A percentile compares a stretch with the other conserved stretches of the same genome.
phyloP scores from a whole-genome alignment of 2,797 vertebrate genomes.

The Phrynocephalus vlangalii region DNA sequence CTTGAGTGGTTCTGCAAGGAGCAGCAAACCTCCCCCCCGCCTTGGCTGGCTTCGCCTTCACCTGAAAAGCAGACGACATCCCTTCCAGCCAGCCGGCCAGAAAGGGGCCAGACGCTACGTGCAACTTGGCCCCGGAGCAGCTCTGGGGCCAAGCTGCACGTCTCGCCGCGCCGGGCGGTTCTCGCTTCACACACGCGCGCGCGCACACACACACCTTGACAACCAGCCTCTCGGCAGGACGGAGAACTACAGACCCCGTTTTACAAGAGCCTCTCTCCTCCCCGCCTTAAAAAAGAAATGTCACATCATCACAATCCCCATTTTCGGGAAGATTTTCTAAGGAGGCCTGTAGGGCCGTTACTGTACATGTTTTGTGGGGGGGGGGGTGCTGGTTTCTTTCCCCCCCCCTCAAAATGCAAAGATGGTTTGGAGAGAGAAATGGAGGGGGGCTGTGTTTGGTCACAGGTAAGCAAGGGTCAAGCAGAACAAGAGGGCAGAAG shows the following conservation, averaged over 20 bases:
- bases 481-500: not conserved
- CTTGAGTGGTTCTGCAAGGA: conserved; percentile 28
- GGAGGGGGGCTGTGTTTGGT: not conserved
- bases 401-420: no score
- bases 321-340: not conserved
- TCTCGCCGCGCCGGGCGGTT: not conserved
- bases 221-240: no score
- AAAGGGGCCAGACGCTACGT: conserved; percentile 44
- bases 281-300: no score
- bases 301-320: not conserved
- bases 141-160: conserved; percentile 24
- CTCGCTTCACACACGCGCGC: no score
- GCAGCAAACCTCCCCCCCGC: not conserved
- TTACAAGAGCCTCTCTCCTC: not conserved
- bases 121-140: conserved; percentile 32
- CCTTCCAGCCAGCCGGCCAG: not conserved
- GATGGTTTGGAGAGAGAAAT: not conserved
- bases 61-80: conserved; percentile 66
- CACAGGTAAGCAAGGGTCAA: not conserved
- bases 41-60: conserved; percentile 37
- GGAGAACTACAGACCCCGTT: not conserved
- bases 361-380: not conserved
- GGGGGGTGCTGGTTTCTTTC: not conserved
- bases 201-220: rapidly evolving
- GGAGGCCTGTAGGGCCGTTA: not conserved